phyloP scores from a whole-genome alignment of 2,888 invertebrate genomes.

The Andrena flavipes region DNA sequence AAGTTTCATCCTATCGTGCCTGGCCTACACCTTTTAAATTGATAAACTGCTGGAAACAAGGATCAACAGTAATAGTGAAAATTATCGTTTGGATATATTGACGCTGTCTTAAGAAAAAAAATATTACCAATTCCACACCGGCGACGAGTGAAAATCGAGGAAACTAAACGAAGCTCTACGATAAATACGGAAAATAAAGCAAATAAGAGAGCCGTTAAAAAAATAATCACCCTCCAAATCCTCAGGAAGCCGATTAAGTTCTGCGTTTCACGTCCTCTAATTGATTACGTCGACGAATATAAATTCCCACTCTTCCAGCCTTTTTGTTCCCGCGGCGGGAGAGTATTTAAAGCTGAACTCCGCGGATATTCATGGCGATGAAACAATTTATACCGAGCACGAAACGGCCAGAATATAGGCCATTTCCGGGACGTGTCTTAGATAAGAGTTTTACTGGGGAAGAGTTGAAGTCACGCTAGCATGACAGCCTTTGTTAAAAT shows the following conservation, averaged over 20 bases:
- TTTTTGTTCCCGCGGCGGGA: background rate
- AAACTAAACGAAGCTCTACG: background rate
- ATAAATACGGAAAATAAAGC: background rate
- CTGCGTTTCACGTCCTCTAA: background rate
- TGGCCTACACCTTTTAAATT: no score
- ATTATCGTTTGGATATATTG: no score
- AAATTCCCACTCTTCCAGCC: background rate
- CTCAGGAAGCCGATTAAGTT: background rate
- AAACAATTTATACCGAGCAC: slow-evolving; percentile 42
- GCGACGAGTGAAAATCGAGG: no score
- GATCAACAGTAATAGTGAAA: no score
- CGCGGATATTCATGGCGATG: slow-evolving; percentile 18
- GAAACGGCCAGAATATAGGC: slow-evolving; percentile 42
- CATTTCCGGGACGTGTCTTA: slow-evolving; percentile 31
- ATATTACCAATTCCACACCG: no score
- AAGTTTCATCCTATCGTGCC: no score
- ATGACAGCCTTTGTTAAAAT: slow-evolving; percentile 9
- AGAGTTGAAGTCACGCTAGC: slow-evolving; percentile 44
- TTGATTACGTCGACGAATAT: background rate
- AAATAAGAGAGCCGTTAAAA: background rate
- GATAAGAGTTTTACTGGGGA: slow-evolving; percentile 34
- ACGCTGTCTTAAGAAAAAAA: no score
- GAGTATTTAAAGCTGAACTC: slow-evolving; percentile 6
- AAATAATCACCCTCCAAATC: slow-evolving; percentile 6
- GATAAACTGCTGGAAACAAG: no score